Percentiles rank a stretch among this genome's conserved stretches.
Evolutionary conservation across 2,113 vertebrate genomes (phyloP).

Genomic region (Burhinus oedicnemus): DNA sequence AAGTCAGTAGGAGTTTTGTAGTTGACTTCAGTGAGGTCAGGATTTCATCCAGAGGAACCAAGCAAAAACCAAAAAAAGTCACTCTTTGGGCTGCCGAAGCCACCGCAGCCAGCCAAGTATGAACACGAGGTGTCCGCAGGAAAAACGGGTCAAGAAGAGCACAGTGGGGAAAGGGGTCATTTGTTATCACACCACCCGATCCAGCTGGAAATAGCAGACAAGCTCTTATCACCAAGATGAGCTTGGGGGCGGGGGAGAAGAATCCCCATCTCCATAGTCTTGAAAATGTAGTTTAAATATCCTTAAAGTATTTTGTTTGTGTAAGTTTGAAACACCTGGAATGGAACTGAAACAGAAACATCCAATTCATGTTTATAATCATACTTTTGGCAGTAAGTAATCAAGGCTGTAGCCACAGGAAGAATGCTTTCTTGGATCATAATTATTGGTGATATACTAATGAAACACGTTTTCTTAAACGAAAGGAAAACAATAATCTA

Average conservation of each 20-base stretch:
- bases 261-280: not conserved
- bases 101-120: not conserved
- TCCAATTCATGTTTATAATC: not conserved
- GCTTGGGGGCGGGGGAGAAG: not conserved
- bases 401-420: not conserved
- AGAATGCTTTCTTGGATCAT: not conserved
- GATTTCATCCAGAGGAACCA: constrained; percentile 19
- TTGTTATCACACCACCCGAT: not conserved
- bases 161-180: not conserved
- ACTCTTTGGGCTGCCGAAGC: not conserved
- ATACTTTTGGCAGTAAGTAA: not conserved
- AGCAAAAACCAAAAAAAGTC: not conserved
- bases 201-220: not conserved
- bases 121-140: not conserved
- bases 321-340: not conserved
- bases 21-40: not conserved
- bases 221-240: not conserved
- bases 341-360: not conserved
- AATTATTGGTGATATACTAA: not conserved
- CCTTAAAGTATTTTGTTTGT: not conserved
- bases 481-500: not conserved
- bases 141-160: not conserved
- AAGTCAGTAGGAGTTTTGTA: constrained; percentile 27
- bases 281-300: not conserved
- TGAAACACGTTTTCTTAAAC: not conserved